phyloP scores from a whole-genome alignment of 2,797 vertebrate species.

The Karalla daura region DNA sequence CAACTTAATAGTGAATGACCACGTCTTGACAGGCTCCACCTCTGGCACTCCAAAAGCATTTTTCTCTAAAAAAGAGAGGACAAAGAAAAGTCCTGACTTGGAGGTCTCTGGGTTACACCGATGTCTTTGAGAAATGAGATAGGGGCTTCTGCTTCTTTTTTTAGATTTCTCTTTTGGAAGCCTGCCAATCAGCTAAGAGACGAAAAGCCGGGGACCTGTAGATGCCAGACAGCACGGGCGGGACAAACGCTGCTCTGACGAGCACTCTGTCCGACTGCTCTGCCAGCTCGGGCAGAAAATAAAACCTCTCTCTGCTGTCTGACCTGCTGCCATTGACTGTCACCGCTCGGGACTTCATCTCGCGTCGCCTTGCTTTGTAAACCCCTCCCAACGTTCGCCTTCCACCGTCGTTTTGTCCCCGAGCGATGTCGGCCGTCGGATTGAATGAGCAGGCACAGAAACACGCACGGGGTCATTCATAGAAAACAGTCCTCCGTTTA shows the following conservation, averaged over 20 bases:
- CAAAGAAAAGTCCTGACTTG: no score
- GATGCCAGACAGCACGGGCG: constrained; percentile 22
- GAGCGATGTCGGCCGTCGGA: no score
- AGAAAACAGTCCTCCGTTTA: constrained; percentile 67
- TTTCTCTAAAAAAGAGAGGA: no score
- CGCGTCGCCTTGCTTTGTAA: not conserved
- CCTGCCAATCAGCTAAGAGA: constrained; percentile 16
- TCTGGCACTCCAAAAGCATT: no score
- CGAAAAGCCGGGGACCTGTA: constrained; percentile 17
- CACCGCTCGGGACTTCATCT: constrained; percentile 15
- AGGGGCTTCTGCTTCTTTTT: not conserved
- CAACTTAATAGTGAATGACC: no score
- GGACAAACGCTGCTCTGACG: constrained; percentile 32
- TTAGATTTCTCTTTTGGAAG: not conserved
- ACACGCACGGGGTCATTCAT: constrained; percentile 16
- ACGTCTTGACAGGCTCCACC: no score
- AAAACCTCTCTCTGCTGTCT: constrained; percentile 29
- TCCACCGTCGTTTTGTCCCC: no score
- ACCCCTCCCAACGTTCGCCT: not conserved
- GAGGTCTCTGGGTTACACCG: no score
- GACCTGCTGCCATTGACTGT: constrained; percentile 23
- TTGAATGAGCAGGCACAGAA: constrained; percentile 5
- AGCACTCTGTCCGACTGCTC: constrained; percentile 21
- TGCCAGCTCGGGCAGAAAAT: constrained; percentile 40
- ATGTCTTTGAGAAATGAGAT: not conserved